Evolutionary conservation across 2,888 invertebrate species (phyloP).

Genomic region (Stenodema calcarata): DNA sequence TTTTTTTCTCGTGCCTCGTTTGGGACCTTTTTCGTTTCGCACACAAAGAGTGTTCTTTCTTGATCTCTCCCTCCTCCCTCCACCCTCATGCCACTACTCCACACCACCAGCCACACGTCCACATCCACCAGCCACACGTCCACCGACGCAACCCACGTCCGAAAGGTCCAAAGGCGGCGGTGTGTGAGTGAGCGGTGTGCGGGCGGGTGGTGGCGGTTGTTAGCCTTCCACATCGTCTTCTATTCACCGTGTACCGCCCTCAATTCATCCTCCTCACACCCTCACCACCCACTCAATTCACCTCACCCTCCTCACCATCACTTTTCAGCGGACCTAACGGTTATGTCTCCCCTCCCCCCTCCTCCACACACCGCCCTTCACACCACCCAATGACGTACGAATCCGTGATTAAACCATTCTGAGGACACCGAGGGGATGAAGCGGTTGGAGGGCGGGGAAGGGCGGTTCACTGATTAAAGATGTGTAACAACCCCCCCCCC

Average conservation of each 20-base stretch:
- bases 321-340: neutral
- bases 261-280: neutral
- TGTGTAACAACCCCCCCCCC: too few species aligned
- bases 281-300: neutral
- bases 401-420: slow-evolving; percentile 40
- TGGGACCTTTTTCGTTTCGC: neutral
- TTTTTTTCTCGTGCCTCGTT: too few species aligned
- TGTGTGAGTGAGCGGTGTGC: too few species aligned
- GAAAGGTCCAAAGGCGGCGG: neutral
- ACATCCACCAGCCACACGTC: too few species aligned
- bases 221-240: neutral
- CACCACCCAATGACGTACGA: slow-evolving; percentile 37
- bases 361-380: too few species aligned
- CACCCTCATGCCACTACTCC: too few species aligned
- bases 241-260: neutral
- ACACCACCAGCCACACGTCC: too few species aligned
- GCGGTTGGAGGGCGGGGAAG: too few species aligned
- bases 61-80: neutral
- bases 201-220: too few species aligned
- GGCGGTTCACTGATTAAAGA: slow-evolving; percentile 28
- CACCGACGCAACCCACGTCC: too few species aligned
- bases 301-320: neutral
- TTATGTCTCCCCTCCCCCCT: too few species aligned
- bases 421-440: too few species aligned
- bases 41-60: slow-evolving; percentile 36